Evolutionary conservation across 1,140 invertebrate species (phyloP).

Genomic region (Scaptomyza graminum): DNA sequence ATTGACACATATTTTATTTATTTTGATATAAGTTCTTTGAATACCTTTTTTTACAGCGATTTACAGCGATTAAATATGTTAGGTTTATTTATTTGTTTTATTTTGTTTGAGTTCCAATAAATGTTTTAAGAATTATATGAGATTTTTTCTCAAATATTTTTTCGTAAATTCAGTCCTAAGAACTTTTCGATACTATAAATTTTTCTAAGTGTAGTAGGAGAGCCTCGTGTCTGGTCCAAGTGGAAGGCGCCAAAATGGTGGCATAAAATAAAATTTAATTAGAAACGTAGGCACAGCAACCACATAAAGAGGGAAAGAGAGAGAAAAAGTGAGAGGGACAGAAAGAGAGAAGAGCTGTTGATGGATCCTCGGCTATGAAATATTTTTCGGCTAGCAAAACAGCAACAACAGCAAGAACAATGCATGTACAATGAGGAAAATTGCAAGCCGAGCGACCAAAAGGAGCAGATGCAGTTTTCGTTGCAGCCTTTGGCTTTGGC

Average conservation of each 20-base stretch:
- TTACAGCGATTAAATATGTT: no score
- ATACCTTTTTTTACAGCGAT: no score
- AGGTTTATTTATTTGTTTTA: no score
- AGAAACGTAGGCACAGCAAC: slow-evolving; percentile 72
- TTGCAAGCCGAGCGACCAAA: slow-evolving; percentile 56
- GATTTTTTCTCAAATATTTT: no score
- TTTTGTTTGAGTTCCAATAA: no score
- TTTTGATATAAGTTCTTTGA: no score
- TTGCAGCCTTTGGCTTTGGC: slow-evolving; percentile 11
- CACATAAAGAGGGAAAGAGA: not conserved
- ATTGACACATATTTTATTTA: no score
- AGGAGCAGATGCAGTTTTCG: slow-evolving; percentile 33
- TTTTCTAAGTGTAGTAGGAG: not conserved
- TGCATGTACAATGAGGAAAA: slow-evolving; percentile 74
- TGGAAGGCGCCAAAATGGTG: slow-evolving; percentile 78
- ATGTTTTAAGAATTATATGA: no score
- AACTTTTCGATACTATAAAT: no score
- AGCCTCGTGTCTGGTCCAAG: slow-evolving; percentile 11
- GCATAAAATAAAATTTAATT: slow-evolving; percentile 83
- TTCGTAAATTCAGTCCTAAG: no score
- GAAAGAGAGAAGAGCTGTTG: not conserved
- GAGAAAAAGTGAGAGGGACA: not conserved
- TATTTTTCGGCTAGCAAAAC: slow-evolving; percentile 49
- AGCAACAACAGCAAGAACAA: slow-evolving; percentile 40
- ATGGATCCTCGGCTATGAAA: slow-evolving; percentile 65